Conservation (phyloP, 2,113 vertebrate genomes). For the pig (Sus scrofa) region T2T-Sscrofa CM000815.6:131507001-131507500, state of each 20-base stretch:
- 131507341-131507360: not conserved
- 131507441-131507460: not conserved
- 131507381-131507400: not conserved
- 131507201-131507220: slow-evolving; percentile 1
- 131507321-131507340: not conserved
- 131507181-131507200: not conserved
- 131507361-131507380: not conserved
- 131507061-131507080: not conserved
- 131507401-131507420: not conserved
- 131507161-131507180: not conserved
- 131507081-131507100: not conserved
- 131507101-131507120: not conserved
- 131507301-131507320: not conserved
- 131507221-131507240: not conserved
- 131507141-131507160: not conserved
- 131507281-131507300: not conserved
- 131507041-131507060: not conserved
- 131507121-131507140: not conserved
- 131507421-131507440: not conserved
- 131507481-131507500: too few relatives aligned
- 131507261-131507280: not conserved
- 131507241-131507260: slow-evolving; percentile 45
- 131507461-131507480: not conserved
- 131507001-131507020: not conserved
- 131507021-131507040: not conserved